Base-by-base conservation (phyloP, 2,888 invertebrate genomes). In the Linnaemya tessellans region DNA sequence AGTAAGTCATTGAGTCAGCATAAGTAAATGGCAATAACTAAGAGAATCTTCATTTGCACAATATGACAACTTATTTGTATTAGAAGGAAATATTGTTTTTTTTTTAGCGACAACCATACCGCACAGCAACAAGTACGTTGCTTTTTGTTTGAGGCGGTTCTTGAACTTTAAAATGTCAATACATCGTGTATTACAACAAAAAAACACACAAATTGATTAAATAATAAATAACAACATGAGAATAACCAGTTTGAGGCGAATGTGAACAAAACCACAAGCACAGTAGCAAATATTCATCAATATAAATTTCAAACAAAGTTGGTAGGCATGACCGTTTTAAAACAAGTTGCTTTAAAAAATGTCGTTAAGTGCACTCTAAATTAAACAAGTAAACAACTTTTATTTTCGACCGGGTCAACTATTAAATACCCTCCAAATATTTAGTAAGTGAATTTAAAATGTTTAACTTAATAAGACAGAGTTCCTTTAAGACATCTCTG, bases 141-240 rank as follows among this genome's bases (percentile, higher is more conserved):
- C 11, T 64, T 49, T 41, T 43, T 64, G 41, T 35, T 49, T 30
- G 7, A 82, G 41, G 74, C 81, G 81, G 77, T 82, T 82, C 81
- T 82, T 82, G 81, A 82, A 77, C 81, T 82, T 77, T 82, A 46
- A 70, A 77, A 77, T 65, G 9, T 60, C 5, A 60, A 60, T 60
- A 38, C 10, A 46, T 1, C 58, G 51, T 10, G 58, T 65, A 73
- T 65, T 60, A 43, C 71, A 80, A 71, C 67, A 67, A 80, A 73
- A 51, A n/a, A n/a, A n/a, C n/a, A n/a, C n/a, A 65, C 49, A 60
- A 13, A 79, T 54, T 51, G 22, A 18, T 38, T 62, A 38, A 54
- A 56, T 30, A 30, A 41, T 56, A 25, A 56, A 11, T 56, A 13
- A 56, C 15, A 30, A 70, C 30, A 71, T 18, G 9, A n/a, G 3